These are phyloP conservation scores for Ichneumoninae sp. DNA, from an alignment of 2,888 invertebrate genomes.

Conservation along the genomic window DNA sequence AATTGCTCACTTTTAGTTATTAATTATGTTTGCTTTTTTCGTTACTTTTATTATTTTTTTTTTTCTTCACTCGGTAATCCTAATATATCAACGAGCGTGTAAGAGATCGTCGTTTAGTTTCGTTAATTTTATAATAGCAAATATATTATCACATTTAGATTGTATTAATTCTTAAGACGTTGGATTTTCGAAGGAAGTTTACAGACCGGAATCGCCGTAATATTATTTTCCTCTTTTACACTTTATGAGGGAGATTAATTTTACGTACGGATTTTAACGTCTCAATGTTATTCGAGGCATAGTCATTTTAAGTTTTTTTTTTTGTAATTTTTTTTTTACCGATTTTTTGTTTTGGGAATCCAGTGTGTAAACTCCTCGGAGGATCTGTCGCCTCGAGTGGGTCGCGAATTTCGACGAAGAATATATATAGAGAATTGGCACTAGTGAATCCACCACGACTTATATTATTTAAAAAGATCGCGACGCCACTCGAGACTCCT, in stretches of 20 bases:
- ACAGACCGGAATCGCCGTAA: constrained; percentile 23
- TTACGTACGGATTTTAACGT: neutral
- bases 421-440: constrained; percentile 67
- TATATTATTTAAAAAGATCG: constrained; percentile 67
- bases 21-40: constrained; percentile 13
- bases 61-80: constrained; percentile 52
- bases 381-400: constrained; percentile 56
- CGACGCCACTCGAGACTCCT: constrained; percentile 66
- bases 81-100: constrained; percentile 64
- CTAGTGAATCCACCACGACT: constrained; percentile 70
- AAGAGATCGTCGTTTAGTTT: constrained; percentile 73
- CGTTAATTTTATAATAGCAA: constrained; percentile 80
- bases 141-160: constrained; percentile 84
- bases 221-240: constrained; percentile 60
- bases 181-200: constrained; percentile 65
- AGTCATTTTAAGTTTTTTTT: neutral
- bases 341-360: neutral
- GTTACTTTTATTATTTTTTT: constrained; percentile 40
- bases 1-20: constrained; percentile 63
- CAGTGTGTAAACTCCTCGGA: constrained; percentile 44
- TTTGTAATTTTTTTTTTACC: neutral
- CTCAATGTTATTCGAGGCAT: neutral
- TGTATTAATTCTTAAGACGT: constrained; percentile 83
- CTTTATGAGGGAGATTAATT: neutral
- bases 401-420: constrained; percentile 61